These are phyloP conservation scores for Plestiodon gilberti DNA, from an alignment of 2,113 vertebrate species.

Conservation along the genomic window DNA sequence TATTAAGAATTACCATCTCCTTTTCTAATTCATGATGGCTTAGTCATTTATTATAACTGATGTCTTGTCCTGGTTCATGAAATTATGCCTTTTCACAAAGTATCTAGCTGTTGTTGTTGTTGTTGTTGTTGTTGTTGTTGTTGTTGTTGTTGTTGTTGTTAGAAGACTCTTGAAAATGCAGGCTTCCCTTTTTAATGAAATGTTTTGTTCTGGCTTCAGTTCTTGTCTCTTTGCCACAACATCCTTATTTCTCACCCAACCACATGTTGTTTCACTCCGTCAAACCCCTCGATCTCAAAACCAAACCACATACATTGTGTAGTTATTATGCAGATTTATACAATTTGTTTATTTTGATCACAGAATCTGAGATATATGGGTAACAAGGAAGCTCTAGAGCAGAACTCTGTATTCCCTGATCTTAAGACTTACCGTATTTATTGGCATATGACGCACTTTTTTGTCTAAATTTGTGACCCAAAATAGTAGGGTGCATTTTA, in stretches of 20 bases:
- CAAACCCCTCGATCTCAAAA: not conserved
- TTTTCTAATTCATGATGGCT: not conserved
- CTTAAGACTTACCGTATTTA: no score
- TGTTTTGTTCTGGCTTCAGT: not conserved
- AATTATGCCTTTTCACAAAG: not conserved
- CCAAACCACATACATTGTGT: not conserved
- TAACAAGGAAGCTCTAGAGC: not conserved
- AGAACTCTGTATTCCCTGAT: no score
- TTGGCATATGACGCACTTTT: no score
- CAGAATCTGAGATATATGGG: not conserved
- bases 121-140: no score
- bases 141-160: no score
- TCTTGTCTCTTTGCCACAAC: not conserved
- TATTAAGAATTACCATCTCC: not conserved
- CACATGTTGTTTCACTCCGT: no score
- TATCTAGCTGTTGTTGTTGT: not conserved
- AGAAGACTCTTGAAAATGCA: not conserved
- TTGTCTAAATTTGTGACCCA: no score
- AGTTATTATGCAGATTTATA: not conserved
- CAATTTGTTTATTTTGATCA: not conserved
- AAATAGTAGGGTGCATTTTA: no score
- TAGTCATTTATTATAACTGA: no score
- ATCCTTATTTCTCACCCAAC: not conserved
- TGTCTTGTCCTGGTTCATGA: not conserved
- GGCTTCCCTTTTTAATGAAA: not conserved